Conservation (phyloP, 92 coral and sea anemone genomes). For the Epizoanthus stellaris region DNA sequence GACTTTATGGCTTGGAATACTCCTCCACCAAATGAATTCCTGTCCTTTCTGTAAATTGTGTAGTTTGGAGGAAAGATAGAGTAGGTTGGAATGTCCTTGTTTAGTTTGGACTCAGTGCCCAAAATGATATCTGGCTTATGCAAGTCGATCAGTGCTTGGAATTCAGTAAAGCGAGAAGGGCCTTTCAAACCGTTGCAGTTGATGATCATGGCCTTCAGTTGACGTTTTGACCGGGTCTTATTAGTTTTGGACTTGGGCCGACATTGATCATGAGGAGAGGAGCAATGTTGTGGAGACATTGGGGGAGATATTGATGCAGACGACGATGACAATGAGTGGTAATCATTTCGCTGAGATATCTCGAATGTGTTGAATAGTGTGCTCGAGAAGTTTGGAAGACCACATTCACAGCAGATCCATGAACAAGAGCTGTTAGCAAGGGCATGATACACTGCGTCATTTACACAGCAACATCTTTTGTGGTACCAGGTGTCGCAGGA, state of each 20-base stretch:
- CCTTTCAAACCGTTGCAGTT: constrained; percentile 32
- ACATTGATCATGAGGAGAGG: background rate
- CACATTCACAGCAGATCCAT: background rate
- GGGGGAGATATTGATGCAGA: background rate
- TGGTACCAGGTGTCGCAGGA: background rate
- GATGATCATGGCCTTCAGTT: constrained; percentile 35
- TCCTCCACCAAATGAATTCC: constrained; percentile 20
- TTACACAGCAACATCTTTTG: background rate
- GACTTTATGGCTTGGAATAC: constrained; percentile 34
- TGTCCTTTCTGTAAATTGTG: constrained; percentile 19
- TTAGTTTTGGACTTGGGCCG: background rate
- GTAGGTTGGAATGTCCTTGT: constrained; percentile 14
- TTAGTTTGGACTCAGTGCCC: constrained; percentile 7
- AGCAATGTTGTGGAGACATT: constrained; percentile 10
- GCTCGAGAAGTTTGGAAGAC: background rate
- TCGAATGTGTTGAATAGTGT: background rate
- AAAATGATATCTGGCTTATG: constrained; percentile 15
- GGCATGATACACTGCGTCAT: background rate
- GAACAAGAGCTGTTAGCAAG: background rate
- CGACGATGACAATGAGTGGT: background rate
- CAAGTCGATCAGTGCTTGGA: constrained; percentile 13
- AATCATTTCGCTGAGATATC: background rate
- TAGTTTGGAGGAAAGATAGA: constrained; percentile 27
- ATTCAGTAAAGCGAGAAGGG: constrained; percentile 4
- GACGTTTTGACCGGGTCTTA: background rate